Percentiles rank a stretch among this genome's conserved stretches.
Conservation (phyloP, 2,888 invertebrate genomes). For the Endomychus coccineus region DNA sequence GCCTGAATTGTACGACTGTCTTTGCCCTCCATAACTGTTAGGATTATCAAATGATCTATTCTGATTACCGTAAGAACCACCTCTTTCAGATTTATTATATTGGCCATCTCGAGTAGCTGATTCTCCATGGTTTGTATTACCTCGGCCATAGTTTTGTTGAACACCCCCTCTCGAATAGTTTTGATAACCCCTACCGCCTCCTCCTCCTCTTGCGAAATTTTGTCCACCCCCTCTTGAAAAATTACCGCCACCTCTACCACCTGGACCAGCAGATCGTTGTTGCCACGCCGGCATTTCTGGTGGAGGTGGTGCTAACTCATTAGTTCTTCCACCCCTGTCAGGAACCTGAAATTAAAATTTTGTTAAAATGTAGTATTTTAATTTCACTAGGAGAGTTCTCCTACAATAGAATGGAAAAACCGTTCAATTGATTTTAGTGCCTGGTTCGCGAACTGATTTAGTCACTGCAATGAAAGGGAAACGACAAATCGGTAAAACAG, state of each 20-base stretch:
- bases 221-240: conserved; percentile 34
- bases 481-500: no score
- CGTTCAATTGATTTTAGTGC: no score
- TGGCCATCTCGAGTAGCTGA: conserved; percentile 4
- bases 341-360: conserved; percentile 66
- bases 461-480: no score
- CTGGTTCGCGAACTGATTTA: no score
- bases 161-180: conserved; percentile 19
- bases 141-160: conserved; percentile 16
- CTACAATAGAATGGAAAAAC: no score
- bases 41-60: no score
- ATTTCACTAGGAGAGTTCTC: no score
- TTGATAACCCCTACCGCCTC: no score
- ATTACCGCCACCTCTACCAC: conserved; percentile 44
- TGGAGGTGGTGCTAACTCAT: conserved; percentile 86
- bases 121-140: conserved; percentile 24
- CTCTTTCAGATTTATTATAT: background rate
- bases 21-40: no score
- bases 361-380: no score
- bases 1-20: conserved; percentile 1
- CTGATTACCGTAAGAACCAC: no score
- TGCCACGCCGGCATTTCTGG: conserved; percentile 98
- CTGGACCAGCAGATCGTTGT: conserved; percentile 53
- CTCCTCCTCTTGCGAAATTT: conserved; percentile 19
- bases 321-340: conserved; percentile 88